A percentile compares a stretch with the other conserved stretches of the same genome.
These are phyloP conservation scores for Fragum sueziense DNA, from an alignment of 2,888 invertebrate species.

Conservation along the genomic window DNA sequence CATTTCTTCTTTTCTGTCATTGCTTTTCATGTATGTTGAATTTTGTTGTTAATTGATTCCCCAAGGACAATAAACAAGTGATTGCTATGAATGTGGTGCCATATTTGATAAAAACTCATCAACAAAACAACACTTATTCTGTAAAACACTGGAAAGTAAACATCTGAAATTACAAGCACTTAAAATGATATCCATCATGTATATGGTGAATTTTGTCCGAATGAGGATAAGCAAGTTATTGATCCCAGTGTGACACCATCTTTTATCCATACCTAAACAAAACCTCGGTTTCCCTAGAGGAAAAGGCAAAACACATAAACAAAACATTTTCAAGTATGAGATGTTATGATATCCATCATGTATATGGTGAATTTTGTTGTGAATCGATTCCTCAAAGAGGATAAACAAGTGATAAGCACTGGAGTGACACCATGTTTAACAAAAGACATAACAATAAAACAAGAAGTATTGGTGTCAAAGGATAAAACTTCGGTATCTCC, in stretches of 20 bases:
- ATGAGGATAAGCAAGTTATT: conserved; percentile 45
- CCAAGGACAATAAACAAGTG: conserved; percentile 43
- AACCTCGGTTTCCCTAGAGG: too few relatives aligned
- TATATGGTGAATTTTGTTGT: conserved; percentile 60
- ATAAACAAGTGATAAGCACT: conserved; percentile 42
- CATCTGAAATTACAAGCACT: too few relatives aligned
- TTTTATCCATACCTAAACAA: too few relatives aligned
- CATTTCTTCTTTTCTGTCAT: neutral
- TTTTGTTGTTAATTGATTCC: conserved; percentile 55
- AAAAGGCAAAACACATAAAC: too few relatives aligned
- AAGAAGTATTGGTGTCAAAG: too few relatives aligned
- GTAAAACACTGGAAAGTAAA: too few relatives aligned
- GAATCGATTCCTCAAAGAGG: conserved; percentile 52
- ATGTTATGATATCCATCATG: conserved; percentile 43
- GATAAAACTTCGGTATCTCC: too few relatives aligned
- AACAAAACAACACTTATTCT: too few relatives aligned
- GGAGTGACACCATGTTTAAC: conserved; percentile 26
- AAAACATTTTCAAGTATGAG: neutral
- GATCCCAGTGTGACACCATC: too few relatives aligned
- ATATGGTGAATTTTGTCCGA: conserved; percentile 58
- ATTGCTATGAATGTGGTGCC: too few relatives aligned
- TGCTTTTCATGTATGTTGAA: conserved; percentile 60
- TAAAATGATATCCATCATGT: too few relatives aligned
- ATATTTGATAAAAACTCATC: conserved; percentile 3
- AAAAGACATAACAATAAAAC: neutral